phyloP scores from a whole-genome alignment of 2,113 vertebrate genomes.

The Agapornis roseicollis region DNA sequence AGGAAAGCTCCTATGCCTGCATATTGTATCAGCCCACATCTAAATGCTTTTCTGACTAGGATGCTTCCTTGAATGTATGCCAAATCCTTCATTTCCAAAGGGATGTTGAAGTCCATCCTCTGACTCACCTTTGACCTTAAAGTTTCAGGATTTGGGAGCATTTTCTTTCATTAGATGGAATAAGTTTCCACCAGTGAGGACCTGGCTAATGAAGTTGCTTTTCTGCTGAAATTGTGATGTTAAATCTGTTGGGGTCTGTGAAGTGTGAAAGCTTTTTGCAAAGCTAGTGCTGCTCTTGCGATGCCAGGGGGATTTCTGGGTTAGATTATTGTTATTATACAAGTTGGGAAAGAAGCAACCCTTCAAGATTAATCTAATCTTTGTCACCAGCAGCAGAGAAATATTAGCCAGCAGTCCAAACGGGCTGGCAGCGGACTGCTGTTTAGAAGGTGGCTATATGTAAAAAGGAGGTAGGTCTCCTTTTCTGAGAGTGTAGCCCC shows the following conservation, averaged over 20 bases:
- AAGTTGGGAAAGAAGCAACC: neutral
- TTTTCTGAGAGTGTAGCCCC: neutral
- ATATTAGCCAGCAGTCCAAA: neutral
- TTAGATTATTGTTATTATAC: neutral
- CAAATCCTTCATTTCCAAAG: neutral
- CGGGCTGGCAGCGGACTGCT: neutral
- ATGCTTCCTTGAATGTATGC: neutral
- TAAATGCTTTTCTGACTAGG: neutral
- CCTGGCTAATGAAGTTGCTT: neutral
- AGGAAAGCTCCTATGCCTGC: neutral
- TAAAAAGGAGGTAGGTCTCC: neutral
- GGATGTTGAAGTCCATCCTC: neutral
- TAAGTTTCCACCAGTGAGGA: neutral
- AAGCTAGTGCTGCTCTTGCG: neutral
- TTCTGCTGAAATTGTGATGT: neutral
- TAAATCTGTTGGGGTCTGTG: neutral
- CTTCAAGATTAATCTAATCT: neutral
- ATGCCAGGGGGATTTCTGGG: neutral
- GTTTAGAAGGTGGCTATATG: neutral
- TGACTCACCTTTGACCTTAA: neutral
- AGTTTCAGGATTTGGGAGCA: neutral
- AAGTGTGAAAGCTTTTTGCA: neutral
- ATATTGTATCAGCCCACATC: rapidly evolving
- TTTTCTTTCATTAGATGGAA: neutral
- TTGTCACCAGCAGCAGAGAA: neutral